A percentile compares a stretch with the other conserved stretches of the same genome.
These are phyloP conservation scores for Morphnarchus princeps DNA, from an alignment of 2,113 vertebrate species.

Conservation along the genomic window DNA sequence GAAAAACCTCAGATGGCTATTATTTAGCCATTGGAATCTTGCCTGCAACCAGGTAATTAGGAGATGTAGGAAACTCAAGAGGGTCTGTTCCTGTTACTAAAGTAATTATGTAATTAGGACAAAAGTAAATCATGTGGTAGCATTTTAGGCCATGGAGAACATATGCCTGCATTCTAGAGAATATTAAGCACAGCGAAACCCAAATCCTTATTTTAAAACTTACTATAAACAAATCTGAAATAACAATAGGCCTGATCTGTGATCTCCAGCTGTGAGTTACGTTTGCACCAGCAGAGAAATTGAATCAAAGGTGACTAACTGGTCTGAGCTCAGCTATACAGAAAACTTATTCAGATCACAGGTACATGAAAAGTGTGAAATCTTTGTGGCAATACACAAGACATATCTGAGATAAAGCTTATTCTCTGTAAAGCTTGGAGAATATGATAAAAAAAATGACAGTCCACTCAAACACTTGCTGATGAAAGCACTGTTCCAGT, in stretches of 20 bases:
- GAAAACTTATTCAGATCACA: background rate
- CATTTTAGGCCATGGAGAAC: background rate
- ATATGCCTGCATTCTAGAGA: background rate
- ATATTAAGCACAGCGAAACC: background rate
- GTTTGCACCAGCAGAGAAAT: background rate
- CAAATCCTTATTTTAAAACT: background rate
- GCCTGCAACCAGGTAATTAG: constrained; percentile 32
- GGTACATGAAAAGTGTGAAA: background rate
- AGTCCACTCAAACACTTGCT: background rate
- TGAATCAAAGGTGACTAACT: background rate
- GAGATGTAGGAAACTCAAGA: background rate
- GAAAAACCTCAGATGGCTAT: background rate
- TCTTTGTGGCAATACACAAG: background rate
- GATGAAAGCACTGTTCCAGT: background rate
- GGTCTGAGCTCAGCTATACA: background rate
- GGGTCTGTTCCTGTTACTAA: background rate
- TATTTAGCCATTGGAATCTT: background rate
- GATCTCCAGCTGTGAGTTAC: background rate
- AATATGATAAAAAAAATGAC: background rate
- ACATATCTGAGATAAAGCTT: background rate
- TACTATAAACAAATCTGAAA: background rate
- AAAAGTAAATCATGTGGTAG: background rate
- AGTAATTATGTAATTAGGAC: constrained; percentile 35
- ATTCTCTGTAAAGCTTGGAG: background rate
- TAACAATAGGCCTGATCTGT: background rate